Evolutionary conservation across 2,888 invertebrate species (phyloP).

Genomic region (Dynastes maya): DNA sequence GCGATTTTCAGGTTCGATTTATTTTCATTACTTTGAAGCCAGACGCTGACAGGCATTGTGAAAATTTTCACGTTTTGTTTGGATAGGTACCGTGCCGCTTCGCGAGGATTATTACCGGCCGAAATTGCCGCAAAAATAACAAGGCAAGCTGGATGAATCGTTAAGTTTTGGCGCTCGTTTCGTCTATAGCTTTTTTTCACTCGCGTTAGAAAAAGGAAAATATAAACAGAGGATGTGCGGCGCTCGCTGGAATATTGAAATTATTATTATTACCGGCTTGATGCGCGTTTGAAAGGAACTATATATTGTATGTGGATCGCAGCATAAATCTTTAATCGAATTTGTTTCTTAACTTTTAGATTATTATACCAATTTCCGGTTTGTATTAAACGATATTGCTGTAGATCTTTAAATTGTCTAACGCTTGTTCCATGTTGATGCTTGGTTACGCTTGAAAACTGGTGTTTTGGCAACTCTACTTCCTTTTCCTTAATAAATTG

Average conservation of each 20-base stretch:
- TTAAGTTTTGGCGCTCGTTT: conserved; percentile 22
- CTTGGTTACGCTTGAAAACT: too few relatives aligned
- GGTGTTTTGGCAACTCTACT: too few relatives aligned
- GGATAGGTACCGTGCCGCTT: conserved; percentile 25
- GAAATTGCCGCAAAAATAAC: conserved; percentile 33
- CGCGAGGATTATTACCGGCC: conserved; percentile 24
- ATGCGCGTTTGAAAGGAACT: neutral
- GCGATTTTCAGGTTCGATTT: conserved; percentile 42
- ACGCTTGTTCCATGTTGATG: too few relatives aligned
- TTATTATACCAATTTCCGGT: conserved; percentile 19
- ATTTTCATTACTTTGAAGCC: conserved; percentile 47
- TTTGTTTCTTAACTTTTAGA: conserved; percentile 7
- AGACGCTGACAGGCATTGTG: conserved; percentile 43
- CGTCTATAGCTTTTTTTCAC: conserved; percentile 6
- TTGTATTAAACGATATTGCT: neutral
- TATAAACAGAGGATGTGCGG: conserved; percentile 22
- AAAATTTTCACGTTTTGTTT: conserved; percentile 44
- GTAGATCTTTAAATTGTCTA: too few relatives aligned
- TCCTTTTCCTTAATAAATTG: too few relatives aligned
- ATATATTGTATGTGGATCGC: neutral
- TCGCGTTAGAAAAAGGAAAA: neutral
- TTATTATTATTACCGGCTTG: conserved; percentile 10
- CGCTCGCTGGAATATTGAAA: conserved; percentile 1
- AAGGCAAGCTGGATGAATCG: conserved; percentile 26
- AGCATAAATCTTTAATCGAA: conserved; percentile 6